Base-by-base conservation (phyloP, 2,888 invertebrate genomes). In the Ophraella communa region DNA sequence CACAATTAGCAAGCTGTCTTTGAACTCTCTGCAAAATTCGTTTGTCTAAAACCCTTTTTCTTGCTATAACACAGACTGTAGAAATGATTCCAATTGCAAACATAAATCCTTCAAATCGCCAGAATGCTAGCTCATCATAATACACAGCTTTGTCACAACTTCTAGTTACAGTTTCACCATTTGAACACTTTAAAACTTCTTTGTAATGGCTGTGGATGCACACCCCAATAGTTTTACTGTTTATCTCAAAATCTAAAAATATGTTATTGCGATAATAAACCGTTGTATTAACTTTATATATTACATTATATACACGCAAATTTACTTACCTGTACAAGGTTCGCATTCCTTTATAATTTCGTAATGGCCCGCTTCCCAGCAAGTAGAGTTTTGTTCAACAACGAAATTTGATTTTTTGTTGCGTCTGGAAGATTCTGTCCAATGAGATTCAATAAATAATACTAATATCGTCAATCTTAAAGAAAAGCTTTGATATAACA, bases 71-170 rank as follows among this genome's bases (percentile, higher is more conserved):
- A 64, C 88, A 85, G 42, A 87, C 75, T 53, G 88, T 88, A 10
- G 93, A 91, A 18, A 87, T 78, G 0, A 90, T 77, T 1, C 90
- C 89, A 30, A 89, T 76, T 1, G 87, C 81, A 76, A 91, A 88
- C 82, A 90, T 88, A 76, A 89, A 86, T 55, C 88, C 87, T 77
- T 93, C 90, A 77, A 94, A 94, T 73, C 91, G 88, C 91, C 93
- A 93, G 81, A 93, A 96, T 62, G 90, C 87, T 66, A 89, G 86
- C 79, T 94, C 93, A 77, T 95, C 95, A 55, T 94, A 85, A 84
- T 92, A 92, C 2, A 92, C 92, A 14, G 94, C 92, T 78, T 89
- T 87, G 76, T 94, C 93, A 84, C 96, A 96, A 80, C 95, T 94
- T 83, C 92, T 87, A 4, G 91, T 91, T 8, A 91, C 90, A 65